Base-by-base conservation (phyloP, 30 jellyfish, hydroid and myxozoan genomes). In the Pseudorhiza aurosa region DNA sequence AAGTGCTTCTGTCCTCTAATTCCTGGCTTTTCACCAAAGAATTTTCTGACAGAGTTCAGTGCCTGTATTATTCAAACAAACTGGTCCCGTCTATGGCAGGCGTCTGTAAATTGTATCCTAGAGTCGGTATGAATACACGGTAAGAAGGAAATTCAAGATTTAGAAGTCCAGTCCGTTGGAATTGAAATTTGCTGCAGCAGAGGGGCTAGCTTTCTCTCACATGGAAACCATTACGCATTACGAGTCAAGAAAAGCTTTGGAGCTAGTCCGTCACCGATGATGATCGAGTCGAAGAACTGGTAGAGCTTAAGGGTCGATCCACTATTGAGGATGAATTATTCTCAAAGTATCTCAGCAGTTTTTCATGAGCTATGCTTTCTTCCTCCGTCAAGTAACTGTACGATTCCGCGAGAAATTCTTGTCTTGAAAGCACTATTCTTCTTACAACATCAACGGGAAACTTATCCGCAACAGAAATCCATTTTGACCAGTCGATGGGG, bases 281-380 rank as follows among this genome's bases (percentile, higher is more conserved):
- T 44, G 83, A 70, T 26, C 83, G 26, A 5, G 83, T 70, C 3
- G 83, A 70, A 6, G 82, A 77, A 36, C 82, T 58, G 31, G 80
- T 58, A 27, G 83, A 70, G 47, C 83, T 70, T 1, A 32, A 17
- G 4, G 88, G 88, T 55, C 88, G 15, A 1, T 58, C 88, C 2
- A n/a, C 21, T 11, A 33, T 18, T n/a, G 65, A 7, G 15, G 87
- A 57, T 2, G 64, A 10, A 19, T 35, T 10, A 21, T 39, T 67
- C 22, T 73, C 79, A 59, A 76, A 76, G 68, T 56, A 76, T n/a
- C 78, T 49, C 8, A 59, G 24, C 27, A 77, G 89, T 32, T 77
- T 62, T 45, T 62, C 89, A 51, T 77, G 89, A 22, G 82, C 89
- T n/a, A 77, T 62, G 35, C 63, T 77, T 59, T 77, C 89, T 44